A percentile compares a stretch with the other conserved stretches of the same genome.
Conservation (phyloP, 1,140 invertebrate species). For the Lordiphosa mommai region DNA sequence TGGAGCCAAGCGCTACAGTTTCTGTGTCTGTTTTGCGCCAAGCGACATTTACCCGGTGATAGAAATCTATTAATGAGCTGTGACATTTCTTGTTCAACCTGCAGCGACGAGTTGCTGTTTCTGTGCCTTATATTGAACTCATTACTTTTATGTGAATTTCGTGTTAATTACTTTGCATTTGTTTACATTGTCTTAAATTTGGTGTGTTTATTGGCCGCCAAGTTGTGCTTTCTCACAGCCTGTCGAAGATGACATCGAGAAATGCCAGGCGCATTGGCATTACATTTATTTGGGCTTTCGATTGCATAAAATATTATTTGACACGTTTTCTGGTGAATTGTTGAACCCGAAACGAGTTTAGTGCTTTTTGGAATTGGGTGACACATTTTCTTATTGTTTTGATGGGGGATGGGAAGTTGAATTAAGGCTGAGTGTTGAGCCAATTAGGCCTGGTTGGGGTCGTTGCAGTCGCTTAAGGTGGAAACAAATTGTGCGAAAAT, state of each 20-base stretch:
- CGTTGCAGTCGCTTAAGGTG: too few relatives aligned
- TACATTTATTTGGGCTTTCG: slow-evolving; percentile 27
- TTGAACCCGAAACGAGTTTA: slow-evolving; percentile 31
- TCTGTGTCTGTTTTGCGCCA: slow-evolving; percentile 43
- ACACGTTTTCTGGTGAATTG: slow-evolving; percentile 34
- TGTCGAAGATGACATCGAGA: slow-evolving; percentile 7
- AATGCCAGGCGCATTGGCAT: slow-evolving; percentile 19
- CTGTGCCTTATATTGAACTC: slow-evolving; percentile 59
- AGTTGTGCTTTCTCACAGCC: slow-evolving; percentile 55
- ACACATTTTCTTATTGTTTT: too few relatives aligned
- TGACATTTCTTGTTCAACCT: slow-evolving; percentile 32
- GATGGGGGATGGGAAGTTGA: too few relatives aligned
- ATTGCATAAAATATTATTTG: slow-evolving; percentile 41
- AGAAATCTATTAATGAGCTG: slow-evolving; percentile 68
- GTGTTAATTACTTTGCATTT: slow-evolving; percentile 69
- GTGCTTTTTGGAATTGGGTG: slow-evolving; percentile 32
- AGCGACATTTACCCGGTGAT: slow-evolving; percentile 59
- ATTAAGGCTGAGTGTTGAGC: too few relatives aligned
- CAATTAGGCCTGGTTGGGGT: too few relatives aligned
- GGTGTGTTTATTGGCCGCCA: slow-evolving; percentile 46
- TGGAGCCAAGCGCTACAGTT: slow-evolving; percentile 20
- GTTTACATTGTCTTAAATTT: slow-evolving; percentile 70
- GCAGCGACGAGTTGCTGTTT: slow-evolving; percentile 3
- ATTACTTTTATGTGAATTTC: slow-evolving; percentile 72
- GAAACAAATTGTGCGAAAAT: too few relatives aligned